Percentiles rank a stretch among this genome's conserved stretches.
Conservation (phyloP, 2,888 invertebrate genomes). For the Catocala nupta region DNA sequence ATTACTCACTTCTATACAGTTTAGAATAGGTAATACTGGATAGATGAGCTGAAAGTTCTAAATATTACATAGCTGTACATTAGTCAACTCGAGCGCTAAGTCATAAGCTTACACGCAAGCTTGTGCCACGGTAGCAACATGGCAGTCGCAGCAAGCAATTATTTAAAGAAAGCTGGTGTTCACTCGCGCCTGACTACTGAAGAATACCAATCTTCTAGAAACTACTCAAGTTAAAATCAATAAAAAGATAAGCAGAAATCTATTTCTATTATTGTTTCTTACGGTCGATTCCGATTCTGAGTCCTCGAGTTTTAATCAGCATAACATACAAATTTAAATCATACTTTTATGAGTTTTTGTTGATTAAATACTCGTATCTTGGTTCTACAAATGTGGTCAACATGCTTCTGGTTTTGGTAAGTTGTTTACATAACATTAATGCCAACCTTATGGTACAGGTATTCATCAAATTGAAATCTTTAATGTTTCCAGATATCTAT, state of each 20-base stretch:
- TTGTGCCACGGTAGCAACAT: no score
- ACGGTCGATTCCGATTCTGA: constrained; percentile 29
- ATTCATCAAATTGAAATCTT: neutral
- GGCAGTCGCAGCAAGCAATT: no score
- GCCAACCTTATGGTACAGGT: no score
- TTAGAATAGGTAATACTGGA: no score
- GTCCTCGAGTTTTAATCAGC: constrained; percentile 48
- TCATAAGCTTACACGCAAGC: no score
- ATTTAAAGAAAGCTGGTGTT: no score
- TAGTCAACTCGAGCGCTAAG: no score
- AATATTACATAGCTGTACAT: no score
- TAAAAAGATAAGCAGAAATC: constrained; percentile 24
- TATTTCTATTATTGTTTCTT: constrained; percentile 36
- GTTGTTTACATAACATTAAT: constrained; percentile 23
- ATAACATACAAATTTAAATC: constrained; percentile 29
- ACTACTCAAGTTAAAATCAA: neutral
- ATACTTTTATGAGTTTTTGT: constrained; percentile 31
- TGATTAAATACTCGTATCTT: constrained; percentile 18
- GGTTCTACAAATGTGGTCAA: constrained; percentile 28
- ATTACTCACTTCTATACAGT: no score
- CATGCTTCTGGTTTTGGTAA: constrained; percentile 61
- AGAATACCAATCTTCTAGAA: no score
- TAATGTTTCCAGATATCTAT: constrained; percentile 19
- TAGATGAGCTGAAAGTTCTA: no score
- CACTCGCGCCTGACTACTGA: no score